Base-by-base conservation (phyloP, 2,113 vertebrate species). In the chimpanzee (Pan troglodytes) region DNA sequence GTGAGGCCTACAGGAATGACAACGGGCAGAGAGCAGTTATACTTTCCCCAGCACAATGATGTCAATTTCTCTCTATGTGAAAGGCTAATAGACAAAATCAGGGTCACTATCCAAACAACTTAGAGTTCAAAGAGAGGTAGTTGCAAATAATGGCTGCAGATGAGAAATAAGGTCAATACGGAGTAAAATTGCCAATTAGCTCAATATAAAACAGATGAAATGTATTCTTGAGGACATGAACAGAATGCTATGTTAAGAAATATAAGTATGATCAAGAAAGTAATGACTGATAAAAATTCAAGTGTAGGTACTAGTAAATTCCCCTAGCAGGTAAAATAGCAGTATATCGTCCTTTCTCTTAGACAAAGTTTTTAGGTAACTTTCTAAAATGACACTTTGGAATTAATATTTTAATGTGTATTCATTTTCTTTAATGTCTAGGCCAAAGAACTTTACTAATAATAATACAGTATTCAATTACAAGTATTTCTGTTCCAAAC, bases 141-240 rank as follows among this genome's bases (percentile, higher is more conserved):
- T 84, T 64, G 84, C 59, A 90, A 95, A 90, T 95, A 95, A 85
- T 79, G 48, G 64, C 55, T 89, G 20, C 22, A 59, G 27, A 89
- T 76, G 59, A 96, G 85, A 93, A 96, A 86, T 76, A 89, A 95
- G 95, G 85, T 95, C 96, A 96, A 94, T 78, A 75, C 7, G 68
- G 93, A 94, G 38, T 48, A 91, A 94, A 97, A 93, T 72, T 86
- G 61, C 89, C 86, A 97, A 95, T 96, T 98, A 96, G 61, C 30
- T 23, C 93, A 17, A n/a, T 79, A 93, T 73, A 90, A 96, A 67
- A 68, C 48, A 90, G 85, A 95, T 72, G 45, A 96, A 97, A 94
- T 64, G 30, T 92, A 57, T 80, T 72, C 90, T 79, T 73, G 86
- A 96, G 92, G 68, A 79, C 40, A 79, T 30, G 75, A 94, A 87